phyloP scores from a whole-genome alignment of 1,140 invertebrate genomes.

The Papilio machaon region DNA sequence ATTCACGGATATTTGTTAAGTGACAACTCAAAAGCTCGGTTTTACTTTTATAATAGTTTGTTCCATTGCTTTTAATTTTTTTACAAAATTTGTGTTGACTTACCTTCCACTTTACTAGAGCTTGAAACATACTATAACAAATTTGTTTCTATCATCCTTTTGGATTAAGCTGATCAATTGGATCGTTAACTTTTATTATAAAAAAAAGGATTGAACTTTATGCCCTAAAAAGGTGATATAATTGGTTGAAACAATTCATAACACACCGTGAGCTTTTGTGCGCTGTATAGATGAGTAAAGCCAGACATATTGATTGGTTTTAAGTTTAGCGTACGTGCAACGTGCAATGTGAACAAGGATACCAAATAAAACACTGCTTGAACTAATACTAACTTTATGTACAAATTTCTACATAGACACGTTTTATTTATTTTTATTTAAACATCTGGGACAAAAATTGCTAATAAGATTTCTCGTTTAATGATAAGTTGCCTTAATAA shows the following conservation, averaged over 20 bases:
- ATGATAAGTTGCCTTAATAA: too few relatives aligned
- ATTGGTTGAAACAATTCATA: neutral
- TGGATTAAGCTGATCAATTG: too few relatives aligned
- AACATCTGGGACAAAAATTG: too few relatives aligned
- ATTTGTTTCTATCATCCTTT: too few relatives aligned
- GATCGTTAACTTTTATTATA: too few relatives aligned
- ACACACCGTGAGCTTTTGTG: neutral
- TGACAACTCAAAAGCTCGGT: neutral
- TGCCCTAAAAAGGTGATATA: neutral
- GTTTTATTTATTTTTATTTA: too few relatives aligned
- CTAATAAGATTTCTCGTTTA: too few relatives aligned
- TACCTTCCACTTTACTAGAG: too few relatives aligned
- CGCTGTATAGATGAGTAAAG: neutral
- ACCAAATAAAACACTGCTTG: neutral
- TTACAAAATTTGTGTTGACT: too few relatives aligned
- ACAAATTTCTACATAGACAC: neutral
- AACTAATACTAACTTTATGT: neutral
- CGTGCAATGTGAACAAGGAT: neutral
- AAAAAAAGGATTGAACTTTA: too few relatives aligned
- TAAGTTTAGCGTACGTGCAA: neutral
- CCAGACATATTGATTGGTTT: conserved; percentile 5
- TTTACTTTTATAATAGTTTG: neutral
- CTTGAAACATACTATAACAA: too few relatives aligned
- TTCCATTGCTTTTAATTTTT: neutral
- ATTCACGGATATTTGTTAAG: neutral